Percentiles rank a stretch among this genome's conserved stretches.
These are phyloP conservation scores for Vanessa tameamea DNA, from an alignment of 1,140 invertebrate species.

Conservation along the genomic window DNA sequence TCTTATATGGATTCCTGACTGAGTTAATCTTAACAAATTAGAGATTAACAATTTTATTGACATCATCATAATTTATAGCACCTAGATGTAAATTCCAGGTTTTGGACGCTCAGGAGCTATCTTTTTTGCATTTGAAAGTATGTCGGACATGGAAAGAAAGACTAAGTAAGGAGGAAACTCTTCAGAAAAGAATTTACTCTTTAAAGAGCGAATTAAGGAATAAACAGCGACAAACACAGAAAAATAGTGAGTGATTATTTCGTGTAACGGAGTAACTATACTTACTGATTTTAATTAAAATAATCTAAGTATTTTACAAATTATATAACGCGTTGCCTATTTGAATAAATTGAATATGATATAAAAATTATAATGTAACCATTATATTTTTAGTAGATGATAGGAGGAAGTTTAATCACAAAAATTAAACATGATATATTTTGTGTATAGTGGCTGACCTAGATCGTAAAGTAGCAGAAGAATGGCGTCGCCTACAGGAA, in stretches of 20 bases:
- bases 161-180: constrained; percentile 59
- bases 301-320: too few relatives aligned
- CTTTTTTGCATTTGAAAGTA: constrained; percentile 70
- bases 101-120: constrained; percentile 65
- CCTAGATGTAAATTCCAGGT: constrained; percentile 37
- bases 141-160: constrained; percentile 70
- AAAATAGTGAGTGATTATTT: constrained; percentile 56
- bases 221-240: constrained; percentile 60
- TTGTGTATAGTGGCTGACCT: constrained; percentile 54
- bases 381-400: too few relatives aligned
- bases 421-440: too few relatives aligned
- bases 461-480: constrained; percentile 66
- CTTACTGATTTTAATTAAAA: too few relatives aligned
- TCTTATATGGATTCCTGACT: too few relatives aligned
- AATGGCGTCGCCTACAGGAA: constrained; percentile 59
- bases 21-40: too few relatives aligned
- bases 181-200: constrained; percentile 60
- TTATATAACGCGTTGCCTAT: too few relatives aligned
- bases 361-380: too few relatives aligned
- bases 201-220: constrained; percentile 61
- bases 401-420: too few relatives aligned
- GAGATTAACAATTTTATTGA: neutral
- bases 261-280: too few relatives aligned
- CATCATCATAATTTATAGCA: neutral
- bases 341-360: too few relatives aligned